These are phyloP conservation scores for Sebastiscus albofasciatus DNA, from an alignment of 2,797 vertebrate species.

Conservation along the genomic window DNA sequence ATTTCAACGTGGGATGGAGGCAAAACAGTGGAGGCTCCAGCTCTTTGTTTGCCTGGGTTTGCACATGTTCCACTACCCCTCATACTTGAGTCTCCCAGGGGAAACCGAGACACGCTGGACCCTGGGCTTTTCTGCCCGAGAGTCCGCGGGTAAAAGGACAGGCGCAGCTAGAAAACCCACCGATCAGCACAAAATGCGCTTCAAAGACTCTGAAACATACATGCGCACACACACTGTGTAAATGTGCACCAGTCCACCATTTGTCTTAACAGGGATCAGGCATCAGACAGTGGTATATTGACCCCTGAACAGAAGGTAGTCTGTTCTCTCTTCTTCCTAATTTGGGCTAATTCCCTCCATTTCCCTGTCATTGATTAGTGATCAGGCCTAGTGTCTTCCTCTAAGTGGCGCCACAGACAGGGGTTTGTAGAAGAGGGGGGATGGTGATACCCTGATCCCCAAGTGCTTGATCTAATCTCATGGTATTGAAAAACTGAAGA, in stretches of 20 bases:
- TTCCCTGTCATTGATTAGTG: conserved; percentile 85
- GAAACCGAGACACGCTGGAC: conserved; percentile 26
- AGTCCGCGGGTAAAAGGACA: conserved; percentile 52
- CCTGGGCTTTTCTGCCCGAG: conserved; percentile 15
- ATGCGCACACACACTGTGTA: background rate
- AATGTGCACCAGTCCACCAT: conserved; percentile 34
- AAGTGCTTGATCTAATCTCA: conserved; percentile 56
- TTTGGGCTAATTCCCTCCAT: conserved; percentile 84
- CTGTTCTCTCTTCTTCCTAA: conserved; percentile 80
- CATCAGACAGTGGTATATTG: conserved; percentile 71
- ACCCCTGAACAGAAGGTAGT: conserved; percentile 73
- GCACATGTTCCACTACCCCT: conserved; percentile 64
- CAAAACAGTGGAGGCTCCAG: conserved; percentile 38
- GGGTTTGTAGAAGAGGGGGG: conserved; percentile 27
- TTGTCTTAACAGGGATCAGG: conserved; percentile 60
- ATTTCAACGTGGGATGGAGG: conserved; percentile 50
- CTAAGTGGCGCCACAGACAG: conserved; percentile 71
- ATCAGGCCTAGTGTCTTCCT: conserved; percentile 75
- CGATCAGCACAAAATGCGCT: conserved; percentile 69
- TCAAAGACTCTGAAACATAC: conserved; percentile 32
- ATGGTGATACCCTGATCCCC: conserved; percentile 29
- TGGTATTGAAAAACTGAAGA: conserved; percentile 28
- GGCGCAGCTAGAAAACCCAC: conserved; percentile 24
- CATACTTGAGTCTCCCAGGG: conserved; percentile 41
- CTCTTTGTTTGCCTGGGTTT: conserved; percentile 61